Base-by-base conservation (phyloP, 2,888 invertebrate genomes). In the Andrena chrysosceles region DNA sequence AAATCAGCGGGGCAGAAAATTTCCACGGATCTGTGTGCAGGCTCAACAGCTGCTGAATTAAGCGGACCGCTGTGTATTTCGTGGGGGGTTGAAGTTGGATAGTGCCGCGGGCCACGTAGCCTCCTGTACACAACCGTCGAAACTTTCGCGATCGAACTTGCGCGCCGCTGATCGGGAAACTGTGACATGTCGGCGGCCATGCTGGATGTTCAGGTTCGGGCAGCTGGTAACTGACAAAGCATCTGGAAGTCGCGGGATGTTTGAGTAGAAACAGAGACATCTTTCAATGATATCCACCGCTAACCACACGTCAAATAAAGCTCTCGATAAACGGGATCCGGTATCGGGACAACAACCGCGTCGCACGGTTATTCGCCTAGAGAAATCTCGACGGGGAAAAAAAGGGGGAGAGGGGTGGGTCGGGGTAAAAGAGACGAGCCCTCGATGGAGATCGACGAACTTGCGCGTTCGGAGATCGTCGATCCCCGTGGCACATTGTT, bases 401-500 rank as follows among this genome's bases (percentile, higher is more conserved):
- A 8, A 20, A 23, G 7, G 10, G 20, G 23, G 23, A 20, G 23
- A 0, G 23, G 26, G 23, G 8, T 10, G 23, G 13, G 13, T 3
- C 3, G 42, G 42, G 1, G 42, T 42, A 16, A 42, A 42, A 56
- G 23, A 23, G 10, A 56, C 23, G 23, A 23, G 23, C 62, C 60
- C 42, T 26, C 52, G 23, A 42, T 35, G 42, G 26, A n/a, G 59
- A 70, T 70, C 59, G 70, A 60, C 70, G 63, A 74, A 84, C 68
- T 81, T 69, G 35, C 60, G 63, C 16, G 81, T 71, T 78, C 74
- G 77, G 77, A 77, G 85, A 82, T 85, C 71, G 85, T 74, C 87
- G 87, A 87, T 81, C 83, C 54, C 35, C 77, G 81, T 62, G 85
- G 79, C 83, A 72, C 85, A 87, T 85, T 87, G 87, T 87, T 87